Conservation (phyloP, 2,113 vertebrate species). For the Brevimyrus niger region DNA sequence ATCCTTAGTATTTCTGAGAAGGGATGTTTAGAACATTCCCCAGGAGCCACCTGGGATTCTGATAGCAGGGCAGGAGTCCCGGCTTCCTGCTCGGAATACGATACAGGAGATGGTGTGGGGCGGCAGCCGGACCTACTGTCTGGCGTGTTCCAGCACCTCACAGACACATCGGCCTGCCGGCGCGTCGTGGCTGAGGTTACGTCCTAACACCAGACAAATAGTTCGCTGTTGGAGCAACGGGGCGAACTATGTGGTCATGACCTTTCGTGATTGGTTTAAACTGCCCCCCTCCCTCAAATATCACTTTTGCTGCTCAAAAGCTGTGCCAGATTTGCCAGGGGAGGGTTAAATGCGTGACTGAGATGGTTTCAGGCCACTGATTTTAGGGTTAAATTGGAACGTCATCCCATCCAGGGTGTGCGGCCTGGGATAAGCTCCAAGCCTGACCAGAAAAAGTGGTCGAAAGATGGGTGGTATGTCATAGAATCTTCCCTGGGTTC, state of each 20-base stretch:
- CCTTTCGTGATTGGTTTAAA: neutral
- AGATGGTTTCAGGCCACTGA: neutral
- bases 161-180: neutral
- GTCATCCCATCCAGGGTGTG: neutral
- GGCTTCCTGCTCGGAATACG: neutral
- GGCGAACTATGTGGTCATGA: neutral
- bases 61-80: neutral
- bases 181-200: neutral
- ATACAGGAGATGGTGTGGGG: neutral
- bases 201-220: neutral
- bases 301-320: neutral
- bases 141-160: neutral
- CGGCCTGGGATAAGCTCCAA: neutral
- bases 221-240: neutral
- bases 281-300: neutral
- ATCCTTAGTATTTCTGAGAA: conserved; percentile 24
- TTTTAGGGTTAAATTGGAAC: neutral
- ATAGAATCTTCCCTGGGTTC: neutral
- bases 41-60: neutral
- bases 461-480: neutral
- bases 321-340: neutral
- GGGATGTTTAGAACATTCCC: conserved; percentile 23
- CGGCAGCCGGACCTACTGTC: neutral
- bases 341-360: neutral
- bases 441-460: neutral